phyloP scores from a whole-genome alignment of 2,797 vertebrate genomes.

The Macropodus opercularis region DNA sequence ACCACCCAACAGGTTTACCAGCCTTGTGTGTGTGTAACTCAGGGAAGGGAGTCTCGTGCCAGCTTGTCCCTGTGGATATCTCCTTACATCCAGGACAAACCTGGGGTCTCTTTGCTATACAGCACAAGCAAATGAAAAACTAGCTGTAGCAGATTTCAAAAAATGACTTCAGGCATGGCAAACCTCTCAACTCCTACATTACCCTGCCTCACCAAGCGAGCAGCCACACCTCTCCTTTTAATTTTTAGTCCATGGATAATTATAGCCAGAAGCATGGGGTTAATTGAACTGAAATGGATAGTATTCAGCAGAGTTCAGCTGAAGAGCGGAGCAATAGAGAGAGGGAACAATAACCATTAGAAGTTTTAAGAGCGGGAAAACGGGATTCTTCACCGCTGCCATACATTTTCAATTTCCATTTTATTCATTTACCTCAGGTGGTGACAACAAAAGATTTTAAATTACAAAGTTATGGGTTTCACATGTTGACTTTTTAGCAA shows the following conservation, averaged over 20 bases:
- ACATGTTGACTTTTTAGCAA: background rate
- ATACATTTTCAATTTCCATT: conserved; percentile 36
- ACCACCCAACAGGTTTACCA: conserved; percentile 58
- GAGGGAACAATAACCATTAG: conserved; percentile 54
- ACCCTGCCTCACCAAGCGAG: conserved; percentile 19
- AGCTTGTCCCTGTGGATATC: conserved; percentile 3
- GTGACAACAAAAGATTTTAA: conserved; percentile 3
- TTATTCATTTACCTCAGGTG: conserved; percentile 19
- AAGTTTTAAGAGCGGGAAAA: conserved; percentile 29
- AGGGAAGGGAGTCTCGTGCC: conserved; percentile 23
- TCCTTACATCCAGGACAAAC: background rate
- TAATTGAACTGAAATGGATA: conserved; percentile 79
- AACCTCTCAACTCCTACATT: conserved; percentile 50
- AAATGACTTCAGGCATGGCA: conserved; percentile 49
- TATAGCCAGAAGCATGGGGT: conserved; percentile 70
- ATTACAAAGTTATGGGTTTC: background rate
- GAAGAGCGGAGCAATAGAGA: conserved; percentile 31
- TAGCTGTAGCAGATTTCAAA: conserved; percentile 15
- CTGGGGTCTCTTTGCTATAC: conserved; percentile 2
- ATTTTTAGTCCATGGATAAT: conserved; percentile 73
- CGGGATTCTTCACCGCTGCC: conserved; percentile 20
- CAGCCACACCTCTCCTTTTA: conserved; percentile 37
- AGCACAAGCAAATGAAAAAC: conserved; percentile 31
- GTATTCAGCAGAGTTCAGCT: conserved; percentile 55
- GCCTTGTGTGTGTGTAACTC: conserved; percentile 18